A percentile compares a stretch with the other conserved stretches of the same genome.
Evolutionary conservation across 2,888 invertebrate species (phyloP).

Genomic region (Leptinotarsa tumamoca): DNA sequence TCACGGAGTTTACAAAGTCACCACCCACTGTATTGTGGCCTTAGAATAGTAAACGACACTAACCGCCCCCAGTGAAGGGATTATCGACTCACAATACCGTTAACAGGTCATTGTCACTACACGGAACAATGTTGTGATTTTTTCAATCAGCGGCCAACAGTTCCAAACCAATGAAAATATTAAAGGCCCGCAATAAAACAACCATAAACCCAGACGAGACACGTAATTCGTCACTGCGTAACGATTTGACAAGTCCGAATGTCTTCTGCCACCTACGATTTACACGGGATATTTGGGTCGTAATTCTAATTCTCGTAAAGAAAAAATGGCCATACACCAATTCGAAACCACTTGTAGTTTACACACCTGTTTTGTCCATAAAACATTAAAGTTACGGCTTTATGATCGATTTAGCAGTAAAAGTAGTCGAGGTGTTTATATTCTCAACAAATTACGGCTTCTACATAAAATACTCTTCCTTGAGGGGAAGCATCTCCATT

Average conservation of each 20-base stretch:
- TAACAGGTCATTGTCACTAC: neutral
- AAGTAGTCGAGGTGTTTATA: slow-evolving; percentile 65
- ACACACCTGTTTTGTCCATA: slow-evolving; percentile 59
- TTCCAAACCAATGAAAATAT: neutral
- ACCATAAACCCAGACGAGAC: neutral
- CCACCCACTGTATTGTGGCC: too few species aligned
- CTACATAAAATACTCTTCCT: slow-evolving; percentile 48
- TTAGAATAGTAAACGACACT: too few species aligned
- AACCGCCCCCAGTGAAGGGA: too few species aligned
- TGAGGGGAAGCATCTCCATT: slow-evolving; percentile 1
- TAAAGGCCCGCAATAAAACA: neutral
- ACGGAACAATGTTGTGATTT: neutral
- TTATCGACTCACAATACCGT: neutral
- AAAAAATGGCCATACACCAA: slow-evolving; percentile 51
- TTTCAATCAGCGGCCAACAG: neutral
- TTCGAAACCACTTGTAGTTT: slow-evolving; percentile 63
- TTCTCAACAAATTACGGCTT: slow-evolving; percentile 64
- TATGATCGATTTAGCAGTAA: slow-evolving; percentile 65
- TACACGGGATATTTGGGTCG: slow-evolving; percentile 22
- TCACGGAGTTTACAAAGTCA: too few species aligned
- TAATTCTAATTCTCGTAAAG: slow-evolving; percentile 33
- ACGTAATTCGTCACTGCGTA: neutral
- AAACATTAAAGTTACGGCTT: slow-evolving; percentile 64
- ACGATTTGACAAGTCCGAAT: slow-evolving; percentile 5
- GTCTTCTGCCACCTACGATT: slow-evolving; percentile 17